These are phyloP conservation scores for Acanthosepion lycidas DNA, from an alignment of 2,888 invertebrate species.

Conservation along the genomic window DNA sequence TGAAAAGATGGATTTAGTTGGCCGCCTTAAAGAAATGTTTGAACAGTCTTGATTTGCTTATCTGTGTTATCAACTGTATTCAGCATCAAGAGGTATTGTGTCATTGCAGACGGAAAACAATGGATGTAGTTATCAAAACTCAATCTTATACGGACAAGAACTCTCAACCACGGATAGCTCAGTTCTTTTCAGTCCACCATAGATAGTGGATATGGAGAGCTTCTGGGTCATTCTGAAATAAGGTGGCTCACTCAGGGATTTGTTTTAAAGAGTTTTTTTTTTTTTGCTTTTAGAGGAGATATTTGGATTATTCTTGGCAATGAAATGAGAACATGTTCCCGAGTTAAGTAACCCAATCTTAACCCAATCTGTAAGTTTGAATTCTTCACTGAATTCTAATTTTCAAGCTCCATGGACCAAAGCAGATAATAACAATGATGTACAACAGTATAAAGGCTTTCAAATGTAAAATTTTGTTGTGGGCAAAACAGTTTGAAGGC, in stretches of 20 bases:
- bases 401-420: background rate
- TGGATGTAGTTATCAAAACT: background rate
- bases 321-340: background rate
- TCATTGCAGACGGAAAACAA: background rate
- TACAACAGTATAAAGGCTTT: background rate
- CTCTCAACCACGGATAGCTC: background rate
- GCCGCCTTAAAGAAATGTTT: background rate
- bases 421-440: background rate
- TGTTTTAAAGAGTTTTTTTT: background rate
- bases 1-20: background rate
- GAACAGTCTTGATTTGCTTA: background rate
- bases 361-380: background rate
- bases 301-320: background rate
- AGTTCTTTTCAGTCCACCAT: background rate
- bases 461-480: background rate
- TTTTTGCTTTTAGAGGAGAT: background rate
- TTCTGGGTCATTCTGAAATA: background rate
- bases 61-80: background rate
- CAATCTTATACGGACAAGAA: background rate
- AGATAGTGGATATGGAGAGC: background rate
- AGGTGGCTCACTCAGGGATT: background rate
- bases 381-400: background rate
- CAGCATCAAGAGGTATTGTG: background rate
- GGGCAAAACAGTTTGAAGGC: background rate
- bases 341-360: background rate